Evolutionary conservation across 2,888 invertebrate species (phyloP), one percentile per base, ranked within the genome.

Genomic region (Theretra japonica): DNA sequence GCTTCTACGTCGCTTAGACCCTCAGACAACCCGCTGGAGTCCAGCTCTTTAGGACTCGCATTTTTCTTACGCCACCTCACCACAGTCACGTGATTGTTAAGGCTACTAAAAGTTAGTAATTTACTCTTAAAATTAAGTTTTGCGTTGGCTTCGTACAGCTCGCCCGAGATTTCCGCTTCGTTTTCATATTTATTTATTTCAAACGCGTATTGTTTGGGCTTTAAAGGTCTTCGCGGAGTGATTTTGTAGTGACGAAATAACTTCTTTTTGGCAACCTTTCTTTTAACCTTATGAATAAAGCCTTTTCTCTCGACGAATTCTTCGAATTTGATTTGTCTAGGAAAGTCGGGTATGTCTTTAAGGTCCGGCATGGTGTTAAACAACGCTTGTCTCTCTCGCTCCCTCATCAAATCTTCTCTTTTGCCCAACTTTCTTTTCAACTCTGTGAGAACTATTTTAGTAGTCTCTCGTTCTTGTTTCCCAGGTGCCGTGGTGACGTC

Each of bases 371-470:
- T 94, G 0, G 94, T 94, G 83, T 93, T 94, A 1, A 82, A 88
- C 19, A 95, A 77, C 17, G 95, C 95, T 77, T 90, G 92, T 41
- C 93, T 89, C 75, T 95, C 95, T 73, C 95, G 86, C 74, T 93
- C 94, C 2, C 94, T 83, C 95, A 95, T 95, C 2, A 91, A 73
- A 70, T 95, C 94, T 70, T 95, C 95, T 76, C 94, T 81, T 76
- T 91, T 92, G 57, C 93, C 92, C 76, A 95, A 76, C 76, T 93
- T 93, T 71, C 91, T 86, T 82, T 88, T 93, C 59, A 95, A 78
- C 76, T 95, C 95, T 17, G 82, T 83, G 2, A 95, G 73, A 11
- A 95, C 94, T 1, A 93, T 82, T 81, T 89, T 91, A 1, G 91
- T 90, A 0, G 86, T 80, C 25, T 93, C 91, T 21, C 83, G 91